Evolutionary conservation across 2,113 vertebrate species (phyloP).

Genomic region (Myrmophylax atrothorax): DNA sequence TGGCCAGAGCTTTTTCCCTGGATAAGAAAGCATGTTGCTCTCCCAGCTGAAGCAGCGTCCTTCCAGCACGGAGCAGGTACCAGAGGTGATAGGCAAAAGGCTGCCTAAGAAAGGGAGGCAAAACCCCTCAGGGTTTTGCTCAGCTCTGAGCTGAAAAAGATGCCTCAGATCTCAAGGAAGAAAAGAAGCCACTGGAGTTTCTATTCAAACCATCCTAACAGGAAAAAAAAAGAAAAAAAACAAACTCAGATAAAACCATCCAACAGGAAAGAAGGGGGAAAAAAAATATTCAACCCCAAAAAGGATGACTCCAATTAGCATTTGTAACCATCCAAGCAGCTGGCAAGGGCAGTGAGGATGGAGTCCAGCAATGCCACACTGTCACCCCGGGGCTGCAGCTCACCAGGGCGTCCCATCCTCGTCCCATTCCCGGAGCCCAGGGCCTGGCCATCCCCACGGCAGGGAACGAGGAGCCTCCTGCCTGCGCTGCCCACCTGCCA

Average conservation of each 20-base stretch:
- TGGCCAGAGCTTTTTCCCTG: background rate
- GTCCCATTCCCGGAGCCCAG: background rate
- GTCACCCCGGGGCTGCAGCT: background rate
- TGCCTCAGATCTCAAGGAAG: background rate
- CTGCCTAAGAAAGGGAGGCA: background rate
- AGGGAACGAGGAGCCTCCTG: background rate
- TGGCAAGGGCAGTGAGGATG: background rate
- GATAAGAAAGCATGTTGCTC: background rate
- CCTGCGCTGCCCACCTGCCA: accelerated
- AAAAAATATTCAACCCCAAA: background rate
- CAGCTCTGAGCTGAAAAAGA: background rate
- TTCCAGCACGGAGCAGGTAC: background rate
- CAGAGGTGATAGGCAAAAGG: background rate
- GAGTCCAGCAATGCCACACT: background rate
- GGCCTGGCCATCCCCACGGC: background rate
- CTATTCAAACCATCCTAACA: background rate
- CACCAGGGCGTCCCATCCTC: background rate
- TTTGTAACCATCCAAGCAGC: background rate
- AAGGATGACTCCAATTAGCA: background rate
- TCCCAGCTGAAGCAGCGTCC: background rate
- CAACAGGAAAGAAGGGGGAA: background rate
- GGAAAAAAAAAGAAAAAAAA: background rate
- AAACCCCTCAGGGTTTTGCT: background rate
- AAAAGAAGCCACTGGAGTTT: background rate
- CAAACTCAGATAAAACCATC: background rate